Percentiles rank a stretch among this genome's conserved stretches.
phyloP scores from a whole-genome alignment of 2,113 vertebrate genomes.

The Ctenodactylus gundi region DNA sequence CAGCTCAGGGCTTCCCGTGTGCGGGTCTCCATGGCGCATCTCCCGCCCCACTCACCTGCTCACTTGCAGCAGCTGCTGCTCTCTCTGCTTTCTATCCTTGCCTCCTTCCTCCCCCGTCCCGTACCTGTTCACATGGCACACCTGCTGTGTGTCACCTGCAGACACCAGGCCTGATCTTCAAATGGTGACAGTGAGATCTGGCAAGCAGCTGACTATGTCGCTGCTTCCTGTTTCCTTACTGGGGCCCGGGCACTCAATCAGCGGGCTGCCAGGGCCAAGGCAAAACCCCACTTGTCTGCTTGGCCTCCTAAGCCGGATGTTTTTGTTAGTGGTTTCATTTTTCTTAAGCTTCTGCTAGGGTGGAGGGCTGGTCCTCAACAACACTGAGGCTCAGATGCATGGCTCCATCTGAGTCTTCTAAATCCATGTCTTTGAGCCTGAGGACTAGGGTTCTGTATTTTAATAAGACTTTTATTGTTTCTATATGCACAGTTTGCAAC shows the following conservation, averaged over 20 bases:
- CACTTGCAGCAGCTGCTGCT: neutral
- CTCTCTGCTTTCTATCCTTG: neutral
- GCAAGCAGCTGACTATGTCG: neutral
- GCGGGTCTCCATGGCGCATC: neutral
- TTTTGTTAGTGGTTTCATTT: conserved; percentile 48
- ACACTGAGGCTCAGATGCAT: neutral
- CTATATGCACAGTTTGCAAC: neutral
- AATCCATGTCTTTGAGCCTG: neutral
- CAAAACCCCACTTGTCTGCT: neutral
- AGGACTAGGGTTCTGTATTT: neutral
- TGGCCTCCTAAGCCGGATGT: neutral
- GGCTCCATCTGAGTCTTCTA: neutral
- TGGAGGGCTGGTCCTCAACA: neutral
- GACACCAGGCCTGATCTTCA: neutral
- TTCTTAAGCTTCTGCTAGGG: neutral
- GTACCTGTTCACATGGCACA: neutral
- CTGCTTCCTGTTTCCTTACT: neutral
- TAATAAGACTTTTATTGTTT: neutral
- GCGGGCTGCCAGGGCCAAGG: neutral
- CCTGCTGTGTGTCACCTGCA: neutral
- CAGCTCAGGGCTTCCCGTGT: neutral
- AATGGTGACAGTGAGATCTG: neutral
- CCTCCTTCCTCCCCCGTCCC: no score
- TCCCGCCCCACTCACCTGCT: neutral
- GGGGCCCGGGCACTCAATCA: neutral